phyloP scores from a whole-genome alignment of 2,113 vertebrate genomes.

The Mustela lutreola region DNA sequence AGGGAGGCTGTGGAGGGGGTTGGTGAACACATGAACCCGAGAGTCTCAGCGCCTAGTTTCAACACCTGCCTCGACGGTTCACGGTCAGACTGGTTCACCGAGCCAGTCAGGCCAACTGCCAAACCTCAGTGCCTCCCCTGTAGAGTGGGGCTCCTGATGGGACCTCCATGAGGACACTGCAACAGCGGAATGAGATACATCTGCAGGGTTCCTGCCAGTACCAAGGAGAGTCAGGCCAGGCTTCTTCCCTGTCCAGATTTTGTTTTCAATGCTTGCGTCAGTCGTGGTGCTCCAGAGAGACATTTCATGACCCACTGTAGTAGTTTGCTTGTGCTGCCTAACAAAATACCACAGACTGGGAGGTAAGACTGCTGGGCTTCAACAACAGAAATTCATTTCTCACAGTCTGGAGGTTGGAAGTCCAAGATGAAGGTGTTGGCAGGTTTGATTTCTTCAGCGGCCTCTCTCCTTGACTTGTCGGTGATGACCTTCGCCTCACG shows the following conservation, averaged over 20 bases:
- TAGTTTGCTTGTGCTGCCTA: background rate
- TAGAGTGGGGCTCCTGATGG: background rate
- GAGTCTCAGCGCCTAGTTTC: background rate
- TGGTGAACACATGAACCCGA: background rate
- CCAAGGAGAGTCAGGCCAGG: background rate
- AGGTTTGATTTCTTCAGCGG: background rate
- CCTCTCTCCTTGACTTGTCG: background rate
- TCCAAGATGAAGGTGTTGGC: background rate
- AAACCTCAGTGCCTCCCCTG: background rate
- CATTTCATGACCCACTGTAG: background rate
- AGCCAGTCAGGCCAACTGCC: too few species aligned
- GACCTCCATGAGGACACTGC: accelerated
- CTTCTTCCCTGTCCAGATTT: background rate
- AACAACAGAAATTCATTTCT: background rate
- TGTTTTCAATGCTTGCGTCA: background rate
- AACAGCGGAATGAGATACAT: background rate
- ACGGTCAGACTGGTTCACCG: too few species aligned
- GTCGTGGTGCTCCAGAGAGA: background rate
- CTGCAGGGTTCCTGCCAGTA: background rate
- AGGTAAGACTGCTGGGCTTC: background rate
- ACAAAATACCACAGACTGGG: background rate
- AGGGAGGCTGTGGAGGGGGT: background rate
- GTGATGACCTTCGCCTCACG: accelerated
- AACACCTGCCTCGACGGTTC: background rate
- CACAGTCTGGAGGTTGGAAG: background rate